A percentile compares a stretch with the other conserved stretches of the same genome.
Evolutionary conservation across 1,140 invertebrate genomes (phyloP).

Genomic region (Zaprionus gabonicus): DNA sequence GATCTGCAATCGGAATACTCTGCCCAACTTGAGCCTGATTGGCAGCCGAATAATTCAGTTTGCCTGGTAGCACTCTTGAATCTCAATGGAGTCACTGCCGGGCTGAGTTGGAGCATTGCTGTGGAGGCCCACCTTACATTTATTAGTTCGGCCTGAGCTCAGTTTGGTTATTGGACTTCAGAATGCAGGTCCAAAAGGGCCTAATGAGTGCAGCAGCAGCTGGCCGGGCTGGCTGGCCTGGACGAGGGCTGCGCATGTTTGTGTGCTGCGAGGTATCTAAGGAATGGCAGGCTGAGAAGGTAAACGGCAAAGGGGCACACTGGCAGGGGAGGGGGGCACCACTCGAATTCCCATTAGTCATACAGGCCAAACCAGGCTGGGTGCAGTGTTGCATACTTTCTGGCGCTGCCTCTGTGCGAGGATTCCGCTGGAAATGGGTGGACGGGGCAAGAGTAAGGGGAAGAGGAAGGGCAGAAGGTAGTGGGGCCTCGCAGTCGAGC

Average conservation of each 20-base stretch:
- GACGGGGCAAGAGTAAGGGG: background rate
- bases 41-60: constrained; percentile 3
- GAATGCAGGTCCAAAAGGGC: background rate
- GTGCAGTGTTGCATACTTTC: constrained; percentile 73
- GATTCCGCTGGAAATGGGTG: background rate
- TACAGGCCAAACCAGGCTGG: constrained; percentile 39
- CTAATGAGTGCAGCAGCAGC: background rate
- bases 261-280: background rate
- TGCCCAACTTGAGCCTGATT: constrained; percentile 1
- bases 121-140: background rate
- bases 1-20: constrained; percentile 3
- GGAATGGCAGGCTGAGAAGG: background rate
- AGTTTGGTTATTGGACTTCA: background rate
- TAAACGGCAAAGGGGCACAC: background rate
- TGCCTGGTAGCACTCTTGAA: background rate
- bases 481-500: background rate
- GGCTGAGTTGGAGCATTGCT: background rate
- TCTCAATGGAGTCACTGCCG: background rate
- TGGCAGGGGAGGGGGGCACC: background rate
- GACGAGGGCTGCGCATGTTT: background rate
- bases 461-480: background rate
- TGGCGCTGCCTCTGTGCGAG: constrained; percentile 43
- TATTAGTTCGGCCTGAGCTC: background rate
- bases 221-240: background rate
- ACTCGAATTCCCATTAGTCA: constrained; percentile 43